phyloP scores from a whole-genome alignment of 2,797 vertebrate genomes.

The Gastrophryne carolinensis region DNA sequence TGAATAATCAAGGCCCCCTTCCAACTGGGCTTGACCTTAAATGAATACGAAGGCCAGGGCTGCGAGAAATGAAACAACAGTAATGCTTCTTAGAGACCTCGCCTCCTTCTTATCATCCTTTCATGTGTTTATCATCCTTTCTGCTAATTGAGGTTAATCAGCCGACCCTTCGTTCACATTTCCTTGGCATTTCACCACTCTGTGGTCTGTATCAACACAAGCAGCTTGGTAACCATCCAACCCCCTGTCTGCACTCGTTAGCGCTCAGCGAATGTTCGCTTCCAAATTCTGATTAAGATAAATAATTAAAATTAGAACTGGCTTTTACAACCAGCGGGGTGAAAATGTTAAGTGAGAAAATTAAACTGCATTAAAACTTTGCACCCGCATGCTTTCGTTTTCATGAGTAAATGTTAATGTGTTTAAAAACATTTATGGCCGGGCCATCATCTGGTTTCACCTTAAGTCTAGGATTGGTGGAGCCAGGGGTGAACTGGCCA shows the following conservation, averaged over 20 bases:
- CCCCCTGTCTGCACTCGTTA: conserved; percentile 71
- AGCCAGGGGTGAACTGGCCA: too few relatives aligned
- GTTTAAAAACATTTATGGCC: too few relatives aligned
- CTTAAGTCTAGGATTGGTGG: too few relatives aligned
- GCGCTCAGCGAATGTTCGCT: conserved; percentile 75
- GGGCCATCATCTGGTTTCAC: too few relatives aligned
- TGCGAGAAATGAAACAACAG: not conserved
- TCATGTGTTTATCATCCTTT: conserved; percentile 60
- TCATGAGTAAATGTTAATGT: not conserved
- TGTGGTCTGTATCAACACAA: conserved; percentile 74
- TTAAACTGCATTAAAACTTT: not conserved
- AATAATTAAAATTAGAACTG: conserved; percentile 77
- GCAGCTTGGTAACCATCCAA: conserved; percentile 74
- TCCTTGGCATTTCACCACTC: conserved; percentile 62
- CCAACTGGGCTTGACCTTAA: too few relatives aligned
- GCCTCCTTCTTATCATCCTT: conserved; percentile 60
- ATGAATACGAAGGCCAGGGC: too few relatives aligned
- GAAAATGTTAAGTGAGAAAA: not conserved
- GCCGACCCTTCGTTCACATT: conserved; percentile 69
- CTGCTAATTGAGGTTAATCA: conserved; percentile 60
- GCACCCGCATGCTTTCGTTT: not conserved
- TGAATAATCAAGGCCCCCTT: too few relatives aligned
- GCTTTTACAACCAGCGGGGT: conserved; percentile 69
- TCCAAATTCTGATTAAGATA: conserved; percentile 80
- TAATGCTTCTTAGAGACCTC: not conserved